Evolutionary conservation across 2,797 vertebrate species (phyloP), one percentile per base, ranked within the genome.

Genomic region (Leuciscus waleckii): DNA sequence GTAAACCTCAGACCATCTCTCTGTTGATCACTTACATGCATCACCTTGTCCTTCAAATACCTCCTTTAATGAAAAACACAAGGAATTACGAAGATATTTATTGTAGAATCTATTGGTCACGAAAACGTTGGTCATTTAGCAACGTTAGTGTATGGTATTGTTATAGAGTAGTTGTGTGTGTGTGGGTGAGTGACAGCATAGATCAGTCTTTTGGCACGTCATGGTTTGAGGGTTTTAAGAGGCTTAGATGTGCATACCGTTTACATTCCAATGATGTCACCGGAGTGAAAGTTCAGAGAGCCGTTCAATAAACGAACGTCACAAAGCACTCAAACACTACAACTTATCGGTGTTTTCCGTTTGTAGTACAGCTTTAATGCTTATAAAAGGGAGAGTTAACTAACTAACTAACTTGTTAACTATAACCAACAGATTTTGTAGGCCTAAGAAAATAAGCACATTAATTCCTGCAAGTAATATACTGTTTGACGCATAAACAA

Each of bases 221-320:
- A 29, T 23, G 23, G 43, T 56, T 67, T 67, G 23, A 29, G 41
- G 54, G 21, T 39, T 67, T 75, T 81, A 37, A 54, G 37, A 26
- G 54, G 54, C 23, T 78, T 82, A 74, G 26, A 71, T 73, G 67
- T 74, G 61, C 37, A 67, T 26, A n/a, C 70, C 16, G 0, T 76
- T 84, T 17, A 19, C 49, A 32, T 35, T 61, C 41, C 76, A 35
- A 5, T 78, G 54, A 70, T 58, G 78, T 86, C 71, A 77, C 26
- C 10, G 21, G 41, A 80, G 73, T 46, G 78, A 58, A 86, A 65
- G 58, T 51, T 78, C 58, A 83, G 23, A 29, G 71, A 76, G 80
- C n/a, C 1, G 76, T 84, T 74, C 26, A 74, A 63, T 88, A 73
- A 90, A 86, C 88, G 32, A 4, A 51, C 63, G 67, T 90, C 86